Conservation (phyloP, 2,797 vertebrate species). For the Cheirogaleus major region DNA sequence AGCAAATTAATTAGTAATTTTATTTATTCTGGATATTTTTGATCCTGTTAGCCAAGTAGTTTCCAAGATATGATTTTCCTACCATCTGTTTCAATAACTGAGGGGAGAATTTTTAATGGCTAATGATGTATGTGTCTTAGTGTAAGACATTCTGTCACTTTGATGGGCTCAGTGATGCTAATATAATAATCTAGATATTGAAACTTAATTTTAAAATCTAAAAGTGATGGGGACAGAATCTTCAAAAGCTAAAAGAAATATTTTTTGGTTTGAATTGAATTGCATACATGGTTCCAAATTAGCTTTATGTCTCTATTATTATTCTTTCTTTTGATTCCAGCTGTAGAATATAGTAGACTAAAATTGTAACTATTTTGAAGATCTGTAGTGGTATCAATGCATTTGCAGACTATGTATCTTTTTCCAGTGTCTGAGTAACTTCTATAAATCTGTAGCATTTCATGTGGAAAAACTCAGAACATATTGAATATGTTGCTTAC, state of each 20-base stretch:
- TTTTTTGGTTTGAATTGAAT: conserved; percentile 13
- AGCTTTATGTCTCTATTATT: neutral
- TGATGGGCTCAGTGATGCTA: neutral
- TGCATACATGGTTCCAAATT: neutral
- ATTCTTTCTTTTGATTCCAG: neutral
- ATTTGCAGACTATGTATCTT: neutral
- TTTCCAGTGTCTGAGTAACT: neutral
- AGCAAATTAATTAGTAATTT: conserved; percentile 46
- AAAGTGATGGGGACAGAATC: neutral
- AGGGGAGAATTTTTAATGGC: neutral
- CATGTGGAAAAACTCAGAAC: neutral
- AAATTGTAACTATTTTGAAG: neutral
- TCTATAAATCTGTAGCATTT: neutral
- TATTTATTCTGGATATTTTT: conserved; percentile 40
- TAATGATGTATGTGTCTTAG: neutral
- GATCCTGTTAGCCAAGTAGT: neutral
- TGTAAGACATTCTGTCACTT: conserved; percentile 41
- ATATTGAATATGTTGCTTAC: neutral
- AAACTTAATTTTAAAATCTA: conserved; percentile 58
- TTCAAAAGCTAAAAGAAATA: neutral
- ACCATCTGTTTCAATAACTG: conserved; percentile 44
- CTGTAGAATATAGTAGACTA: neutral
- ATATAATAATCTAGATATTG: neutral
- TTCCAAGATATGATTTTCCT: neutral
- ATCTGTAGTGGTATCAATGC: neutral